phyloP scores from a whole-genome alignment of 2,113 vertebrate species.

The Gnathonemus longibarbis region DNA sequence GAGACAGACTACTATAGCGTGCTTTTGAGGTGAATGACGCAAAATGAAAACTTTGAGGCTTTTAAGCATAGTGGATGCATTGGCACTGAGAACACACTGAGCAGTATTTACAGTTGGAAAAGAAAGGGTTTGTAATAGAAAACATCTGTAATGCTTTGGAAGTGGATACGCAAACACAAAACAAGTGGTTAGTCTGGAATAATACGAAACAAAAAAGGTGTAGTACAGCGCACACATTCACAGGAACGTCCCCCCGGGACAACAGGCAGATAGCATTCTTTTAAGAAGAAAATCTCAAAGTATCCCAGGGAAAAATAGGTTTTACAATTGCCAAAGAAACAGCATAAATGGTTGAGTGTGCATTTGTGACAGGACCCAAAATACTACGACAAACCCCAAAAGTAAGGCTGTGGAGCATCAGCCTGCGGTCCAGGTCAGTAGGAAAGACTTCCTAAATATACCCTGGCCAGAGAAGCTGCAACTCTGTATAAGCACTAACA shows the following conservation, averaged over 20 bases:
- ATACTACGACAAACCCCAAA: background rate
- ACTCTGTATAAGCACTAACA: background rate
- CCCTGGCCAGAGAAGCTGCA: background rate
- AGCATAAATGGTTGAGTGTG: background rate
- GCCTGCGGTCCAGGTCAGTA: background rate
- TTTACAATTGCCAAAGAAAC: background rate
- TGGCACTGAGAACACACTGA: slow-evolving; percentile 30
- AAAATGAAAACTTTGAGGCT: slow-evolving; percentile 40
- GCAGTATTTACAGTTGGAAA: slow-evolving; percentile 44
- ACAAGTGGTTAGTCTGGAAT: slow-evolving; percentile 16
- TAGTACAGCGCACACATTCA: slow-evolving; percentile 4
- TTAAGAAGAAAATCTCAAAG: background rate
- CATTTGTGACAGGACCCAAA: background rate
- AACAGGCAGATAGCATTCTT: background rate
- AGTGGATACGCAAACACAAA: slow-evolving; percentile 30
- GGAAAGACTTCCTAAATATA: background rate
- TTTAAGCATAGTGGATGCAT: slow-evolving; percentile 22
- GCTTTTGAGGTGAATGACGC: slow-evolving; percentile 38
- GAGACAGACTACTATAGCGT: slow-evolving; percentile 31
- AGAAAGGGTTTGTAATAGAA: slow-evolving; percentile 36
- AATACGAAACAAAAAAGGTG: background rate
- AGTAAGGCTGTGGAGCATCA: background rate
- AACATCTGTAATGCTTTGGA: slow-evolving; percentile 36
- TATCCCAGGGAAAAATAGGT: background rate
- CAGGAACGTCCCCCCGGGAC: background rate